Percentiles rank a stretch among this genome's conserved stretches.
These are phyloP conservation scores for Pelvicachromis taeniatus DNA, from an alignment of 2,113 vertebrate species.

Conservation along the genomic window DNA sequence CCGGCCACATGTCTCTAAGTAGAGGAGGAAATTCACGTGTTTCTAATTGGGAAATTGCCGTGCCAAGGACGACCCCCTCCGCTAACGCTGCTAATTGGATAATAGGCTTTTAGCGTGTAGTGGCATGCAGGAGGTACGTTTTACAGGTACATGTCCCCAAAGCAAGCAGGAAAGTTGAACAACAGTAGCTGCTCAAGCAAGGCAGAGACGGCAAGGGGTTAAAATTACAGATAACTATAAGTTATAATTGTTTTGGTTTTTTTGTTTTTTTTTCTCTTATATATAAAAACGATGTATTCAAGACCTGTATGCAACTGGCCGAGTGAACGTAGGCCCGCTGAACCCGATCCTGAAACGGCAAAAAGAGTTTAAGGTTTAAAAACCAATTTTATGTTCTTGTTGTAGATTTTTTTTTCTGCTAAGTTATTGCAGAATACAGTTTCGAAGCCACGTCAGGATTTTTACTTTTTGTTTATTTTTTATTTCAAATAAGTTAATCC, in stretches of 20 bases:
- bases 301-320: not conserved
- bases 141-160: not conserved
- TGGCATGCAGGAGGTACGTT: not conserved
- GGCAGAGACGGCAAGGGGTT: not conserved
- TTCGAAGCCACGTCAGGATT: not conserved
- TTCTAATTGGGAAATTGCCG: conserved; percentile 43
- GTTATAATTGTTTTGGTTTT: not conserved
- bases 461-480: not conserved
- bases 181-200: not conserved
- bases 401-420: not conserved
- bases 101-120: conserved; percentile 53
- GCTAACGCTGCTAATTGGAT: conserved; percentile 61
- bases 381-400: not conserved
- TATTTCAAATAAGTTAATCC: not conserved
- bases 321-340: not conserved
- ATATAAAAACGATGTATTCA: not conserved
- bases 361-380: not conserved
- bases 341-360: not conserved
- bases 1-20: conserved; percentile 30
- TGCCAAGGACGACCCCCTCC: conserved; percentile 20
- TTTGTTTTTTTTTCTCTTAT: accelerated
- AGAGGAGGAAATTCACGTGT: conserved; percentile 54
- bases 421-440: not conserved
- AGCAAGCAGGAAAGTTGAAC: not conserved
- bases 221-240: not conserved